Evolutionary conservation across 2,797 vertebrate genomes (phyloP).

Genomic region (Rhadinocentrus ornatus): DNA sequence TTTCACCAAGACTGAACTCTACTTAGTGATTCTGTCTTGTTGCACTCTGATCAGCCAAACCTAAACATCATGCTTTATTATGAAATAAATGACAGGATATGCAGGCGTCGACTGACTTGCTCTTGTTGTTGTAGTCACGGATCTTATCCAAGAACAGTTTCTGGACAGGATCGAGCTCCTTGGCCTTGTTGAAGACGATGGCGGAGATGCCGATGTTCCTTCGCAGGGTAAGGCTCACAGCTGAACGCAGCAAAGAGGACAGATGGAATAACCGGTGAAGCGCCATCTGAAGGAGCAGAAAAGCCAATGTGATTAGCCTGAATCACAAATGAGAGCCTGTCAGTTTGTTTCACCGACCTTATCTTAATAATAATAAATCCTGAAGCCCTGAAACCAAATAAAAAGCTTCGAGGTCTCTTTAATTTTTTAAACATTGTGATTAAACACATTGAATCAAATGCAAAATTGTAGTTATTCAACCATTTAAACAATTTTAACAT

Average conservation of each 20-base stretch:
- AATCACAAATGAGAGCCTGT: neutral
- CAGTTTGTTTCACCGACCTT: neutral
- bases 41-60: neutral
- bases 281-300: slow-evolving; percentile 80
- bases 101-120: slow-evolving; percentile 84
- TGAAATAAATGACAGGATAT: accelerated
- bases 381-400: too few relatives aligned
- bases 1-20: neutral
- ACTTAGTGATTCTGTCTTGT: neutral
- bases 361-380: too few relatives aligned
- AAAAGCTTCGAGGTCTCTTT: too few relatives aligned
- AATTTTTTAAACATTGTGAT: too few relatives aligned
- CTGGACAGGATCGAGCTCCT: slow-evolving; percentile 93
- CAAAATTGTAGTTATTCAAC: too few relatives aligned
- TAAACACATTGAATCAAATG: too few relatives aligned
- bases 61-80: neutral
- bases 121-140: slow-evolving; percentile 90
- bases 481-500: too few relatives aligned
- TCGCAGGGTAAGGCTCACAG: slow-evolving; percentile 80
- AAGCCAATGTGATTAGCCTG: neutral
- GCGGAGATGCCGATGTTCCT: slow-evolving; percentile 93
- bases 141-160: slow-evolving; percentile 98
- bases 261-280: slow-evolving; percentile 84
- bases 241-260: slow-evolving; percentile 83
- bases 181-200: slow-evolving; percentile 84